A percentile compares a stretch with the other conserved stretches of the same genome.
These are phyloP conservation scores for Pituophis catenifer DNA, from an alignment of 2,113 vertebrate genomes.

Conservation along the genomic window DNA sequence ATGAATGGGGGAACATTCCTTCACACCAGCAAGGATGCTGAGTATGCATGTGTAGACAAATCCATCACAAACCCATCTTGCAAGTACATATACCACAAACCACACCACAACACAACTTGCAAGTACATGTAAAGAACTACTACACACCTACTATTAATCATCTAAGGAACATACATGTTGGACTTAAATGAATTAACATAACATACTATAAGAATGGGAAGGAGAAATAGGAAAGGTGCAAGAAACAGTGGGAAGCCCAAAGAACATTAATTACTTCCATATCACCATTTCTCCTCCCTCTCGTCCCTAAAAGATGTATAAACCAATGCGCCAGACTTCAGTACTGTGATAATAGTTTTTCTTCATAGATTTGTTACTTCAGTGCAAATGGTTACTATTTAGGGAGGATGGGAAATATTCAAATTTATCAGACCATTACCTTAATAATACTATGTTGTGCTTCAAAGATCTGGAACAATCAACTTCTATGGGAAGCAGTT, in stretches of 20 bases:
- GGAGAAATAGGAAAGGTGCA: neutral
- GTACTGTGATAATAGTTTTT: neutral
- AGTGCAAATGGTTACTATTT: neutral
- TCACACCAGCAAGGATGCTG: neutral
- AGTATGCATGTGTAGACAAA: neutral
- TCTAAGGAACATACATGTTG: neutral
- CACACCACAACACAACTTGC: neutral
- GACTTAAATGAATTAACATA: neutral
- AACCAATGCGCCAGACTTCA: neutral
- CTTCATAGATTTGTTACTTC: neutral
- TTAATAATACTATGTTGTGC: neutral
- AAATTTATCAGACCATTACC: neutral
- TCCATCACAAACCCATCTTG: neutral
- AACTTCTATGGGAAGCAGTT: neutral
- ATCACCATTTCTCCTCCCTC: neutral
- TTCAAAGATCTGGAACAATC: neutral
- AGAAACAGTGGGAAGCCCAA: neutral
- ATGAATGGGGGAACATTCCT: neutral
- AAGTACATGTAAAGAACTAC: neutral
- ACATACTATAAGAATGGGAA: neutral
- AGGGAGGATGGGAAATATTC: neutral
- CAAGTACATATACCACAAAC: neutral
- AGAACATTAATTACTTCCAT: neutral
- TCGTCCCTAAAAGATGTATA: neutral
- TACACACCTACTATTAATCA: neutral